Evolutionary conservation across 2,888 invertebrate species (phyloP).

Genomic region (Rotaria macrura): DNA sequence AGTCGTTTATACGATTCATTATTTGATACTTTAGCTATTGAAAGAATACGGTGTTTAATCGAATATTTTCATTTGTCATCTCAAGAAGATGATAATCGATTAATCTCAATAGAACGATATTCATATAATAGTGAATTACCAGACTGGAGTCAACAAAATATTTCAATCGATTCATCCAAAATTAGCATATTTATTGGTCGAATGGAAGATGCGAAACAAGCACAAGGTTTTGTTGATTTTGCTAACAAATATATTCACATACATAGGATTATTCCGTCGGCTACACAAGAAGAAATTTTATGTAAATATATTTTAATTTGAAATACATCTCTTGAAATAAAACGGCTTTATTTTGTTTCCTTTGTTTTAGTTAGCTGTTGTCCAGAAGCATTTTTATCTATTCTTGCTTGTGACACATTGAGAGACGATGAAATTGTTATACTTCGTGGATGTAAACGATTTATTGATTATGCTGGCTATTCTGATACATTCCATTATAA

Average conservation of each 20-base stretch:
- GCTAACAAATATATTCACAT: constrained; percentile 11
- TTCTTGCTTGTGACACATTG: not conserved
- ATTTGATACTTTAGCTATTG: not conserved
- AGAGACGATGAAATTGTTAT: not conserved
- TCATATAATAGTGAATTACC: not conserved
- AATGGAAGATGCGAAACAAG: not conserved
- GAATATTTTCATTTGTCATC: constrained; percentile 4
- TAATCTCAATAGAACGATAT: not conserved
- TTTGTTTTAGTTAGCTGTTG: not conserved
- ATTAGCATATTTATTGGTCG: not conserved
- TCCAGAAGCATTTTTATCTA: constrained; percentile 10
- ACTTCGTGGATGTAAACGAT: constrained; percentile 18
- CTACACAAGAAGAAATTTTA: constrained; percentile 19
- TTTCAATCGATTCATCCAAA: not conserved
- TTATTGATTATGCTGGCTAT: not conserved
- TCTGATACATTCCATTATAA: not conserved
- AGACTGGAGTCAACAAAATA: not conserved
- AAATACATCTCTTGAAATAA: no score
- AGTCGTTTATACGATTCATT: not conserved
- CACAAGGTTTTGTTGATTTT: constrained; percentile 17
- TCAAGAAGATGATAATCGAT: not conserved
- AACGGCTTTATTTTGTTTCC: not conserved
- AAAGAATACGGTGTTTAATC: not conserved
- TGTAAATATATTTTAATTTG: not conserved
- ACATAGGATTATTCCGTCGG: not conserved